phyloP scores from a whole-genome alignment of 1,140 invertebrate species.

The Drosophila rufa region DNA sequence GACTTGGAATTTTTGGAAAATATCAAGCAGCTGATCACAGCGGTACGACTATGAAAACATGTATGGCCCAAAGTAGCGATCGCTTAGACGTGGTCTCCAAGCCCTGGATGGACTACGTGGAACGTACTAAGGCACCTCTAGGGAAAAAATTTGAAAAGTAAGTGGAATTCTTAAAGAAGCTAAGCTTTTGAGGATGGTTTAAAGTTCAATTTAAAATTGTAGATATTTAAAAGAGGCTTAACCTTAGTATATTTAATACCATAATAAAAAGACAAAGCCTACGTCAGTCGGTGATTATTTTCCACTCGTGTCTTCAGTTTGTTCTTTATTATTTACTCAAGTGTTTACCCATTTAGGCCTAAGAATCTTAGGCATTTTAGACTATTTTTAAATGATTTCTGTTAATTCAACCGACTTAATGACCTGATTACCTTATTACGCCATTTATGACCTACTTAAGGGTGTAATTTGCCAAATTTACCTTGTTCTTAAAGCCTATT shows the following conservation, averaged over 20 bases:
- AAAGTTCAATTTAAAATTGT: not conserved
- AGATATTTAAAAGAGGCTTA: not conserved
- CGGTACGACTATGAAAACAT: conserved; percentile 52
- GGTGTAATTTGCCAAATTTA: not conserved
- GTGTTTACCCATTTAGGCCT: not conserved
- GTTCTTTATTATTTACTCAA: conserved; percentile 10
- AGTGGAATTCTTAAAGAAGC: not conserved
- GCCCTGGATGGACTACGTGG: conserved; percentile 61
- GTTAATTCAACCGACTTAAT: not conserved
- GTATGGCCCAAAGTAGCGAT: conserved; percentile 55
- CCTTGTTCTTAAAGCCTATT: too few species aligned
- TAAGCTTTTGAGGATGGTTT: too few species aligned
- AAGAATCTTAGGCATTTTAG: not conserved
- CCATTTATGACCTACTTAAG: not conserved
- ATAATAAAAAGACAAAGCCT: not conserved
- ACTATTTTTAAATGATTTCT: not conserved
- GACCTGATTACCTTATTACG: not conserved
- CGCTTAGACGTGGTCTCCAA: conserved; percentile 58
- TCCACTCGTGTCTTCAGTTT: conserved; percentile 1
- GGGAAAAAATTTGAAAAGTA: conserved; percentile 56
- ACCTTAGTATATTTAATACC: not conserved
- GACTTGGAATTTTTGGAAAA: conserved; percentile 24
- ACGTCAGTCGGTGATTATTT: not conserved
- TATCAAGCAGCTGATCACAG: conserved; percentile 22
- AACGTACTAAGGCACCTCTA: conserved; percentile 53